Base-by-base conservation (phyloP, 2,113 vertebrate genomes). In the Seriola aureovittata region DNA sequence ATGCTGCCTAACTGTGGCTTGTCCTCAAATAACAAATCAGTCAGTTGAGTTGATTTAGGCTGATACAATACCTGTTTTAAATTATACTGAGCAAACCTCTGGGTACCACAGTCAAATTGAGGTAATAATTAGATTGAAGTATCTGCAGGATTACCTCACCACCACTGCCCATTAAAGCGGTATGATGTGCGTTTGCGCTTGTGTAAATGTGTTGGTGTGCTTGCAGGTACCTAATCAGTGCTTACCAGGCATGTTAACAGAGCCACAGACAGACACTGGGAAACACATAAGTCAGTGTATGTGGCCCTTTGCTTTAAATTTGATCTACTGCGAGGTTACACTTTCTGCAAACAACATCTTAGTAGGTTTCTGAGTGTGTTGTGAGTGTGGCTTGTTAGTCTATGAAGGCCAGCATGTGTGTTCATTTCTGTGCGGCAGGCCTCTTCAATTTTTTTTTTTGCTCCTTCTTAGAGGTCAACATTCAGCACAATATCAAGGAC, bases 61-160 rank as follows among this genome's bases (percentile, higher is more conserved):
- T 38, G 17, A 72, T 71, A 46, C 32, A 69, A 50, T 36, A 67
- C 44, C 78, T 60, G 44, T 74, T 81, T 81, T 78, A 85, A 81
- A 71, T 85, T 29, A 75, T 12, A 75, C 25, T 1, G 34, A 78
- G 70, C 46, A 63, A 78, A 81, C 75, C 78, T 86, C 80, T 69
- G 58, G 71, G 40, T 44, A 40, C 72, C n/a, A 50, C 48, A 78
- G 48, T 80, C 71, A 77, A 81, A 84, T 70, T 50, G 66, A 78
- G 70, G 74, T 78, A 75, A 76, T 62, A 87, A 86, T 82, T 87
- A 67, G 66, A 85, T 59, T 88, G 74, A 88, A 86, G 86, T 75
- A 66, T 60, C 77, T 79, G 80, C 81, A 84, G 81, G 82, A 87
- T 82, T 84, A 88, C 74, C 86, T 91, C 90, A 89, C 76, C 72